Conservation (phyloP, 2,113 vertebrate genomes). For the Apeltes quadracus region DNA sequence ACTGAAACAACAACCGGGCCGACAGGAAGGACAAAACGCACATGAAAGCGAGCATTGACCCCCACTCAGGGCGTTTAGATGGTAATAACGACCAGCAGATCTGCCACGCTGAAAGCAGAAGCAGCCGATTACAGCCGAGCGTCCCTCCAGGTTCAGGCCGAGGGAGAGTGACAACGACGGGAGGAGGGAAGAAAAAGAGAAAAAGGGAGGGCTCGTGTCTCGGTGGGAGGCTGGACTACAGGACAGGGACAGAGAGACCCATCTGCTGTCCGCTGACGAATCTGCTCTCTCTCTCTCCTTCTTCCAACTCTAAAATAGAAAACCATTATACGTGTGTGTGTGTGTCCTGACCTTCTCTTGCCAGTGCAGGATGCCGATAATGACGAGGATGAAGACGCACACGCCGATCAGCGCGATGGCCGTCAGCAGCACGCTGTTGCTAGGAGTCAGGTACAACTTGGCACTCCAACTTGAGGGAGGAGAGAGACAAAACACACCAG, state of each 20-base stretch:
- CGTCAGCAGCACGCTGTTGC: slow-evolving; percentile 95
- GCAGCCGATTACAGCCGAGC: slow-evolving; percentile 68
- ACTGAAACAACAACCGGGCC: neutral
- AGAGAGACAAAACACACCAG: slow-evolving; percentile 6
- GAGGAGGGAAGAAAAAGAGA: neutral
- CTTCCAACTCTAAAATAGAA: slow-evolving; percentile 31
- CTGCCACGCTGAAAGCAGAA: slow-evolving; percentile 68
- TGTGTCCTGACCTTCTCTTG: slow-evolving; percentile 92
- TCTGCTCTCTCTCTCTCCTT: slow-evolving; percentile 49
- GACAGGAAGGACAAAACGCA: slow-evolving; percentile 17
- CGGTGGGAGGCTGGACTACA: slow-evolving; percentile 57
- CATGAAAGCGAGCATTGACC: slow-evolving; percentile 27
- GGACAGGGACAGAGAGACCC: slow-evolving; percentile 66
- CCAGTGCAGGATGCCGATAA: slow-evolving; percentile 98
- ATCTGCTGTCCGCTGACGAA: slow-evolving; percentile 76
- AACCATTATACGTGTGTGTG: slow-evolving; percentile 25
- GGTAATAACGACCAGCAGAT: slow-evolving; percentile 72
- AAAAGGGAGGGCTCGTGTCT: slow-evolving; percentile 33
- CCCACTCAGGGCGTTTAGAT: slow-evolving; percentile 58
- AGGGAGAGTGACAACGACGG: neutral
- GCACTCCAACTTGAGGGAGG: slow-evolving; percentile 89
- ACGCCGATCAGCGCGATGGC: slow-evolving; percentile 96
- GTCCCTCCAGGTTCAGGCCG: slow-evolving; percentile 63
- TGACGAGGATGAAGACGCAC: slow-evolving; percentile 94
- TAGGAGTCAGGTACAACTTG: slow-evolving; percentile 96